phyloP scores from a whole-genome alignment of 2,888 invertebrate genomes.

The Polydrusus cervinus region DNA sequence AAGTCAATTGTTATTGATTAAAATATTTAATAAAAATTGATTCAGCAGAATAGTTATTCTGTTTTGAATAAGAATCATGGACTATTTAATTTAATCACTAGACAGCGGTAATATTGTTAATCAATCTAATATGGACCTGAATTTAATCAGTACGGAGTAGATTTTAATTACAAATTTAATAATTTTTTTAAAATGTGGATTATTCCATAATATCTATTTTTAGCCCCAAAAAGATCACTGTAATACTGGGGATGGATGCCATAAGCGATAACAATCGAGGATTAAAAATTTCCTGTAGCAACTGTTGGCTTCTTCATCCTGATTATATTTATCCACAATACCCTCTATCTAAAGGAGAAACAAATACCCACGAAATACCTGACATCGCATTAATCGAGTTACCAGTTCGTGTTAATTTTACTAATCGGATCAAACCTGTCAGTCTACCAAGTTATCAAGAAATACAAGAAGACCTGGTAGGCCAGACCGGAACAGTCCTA shows the following conservation, averaged over 20 bases:
- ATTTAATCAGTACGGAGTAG: too few relatives aligned
- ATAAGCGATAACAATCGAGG: neutral
- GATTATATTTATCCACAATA: neutral
- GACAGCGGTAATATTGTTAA: too few relatives aligned
- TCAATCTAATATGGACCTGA: too few relatives aligned
- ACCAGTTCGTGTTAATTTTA: neutral
- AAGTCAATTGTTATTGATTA: too few relatives aligned
- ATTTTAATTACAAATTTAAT: too few relatives aligned
- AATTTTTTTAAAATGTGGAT: too few relatives aligned
- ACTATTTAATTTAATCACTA: too few relatives aligned
- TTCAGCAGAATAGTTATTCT: too few relatives aligned
- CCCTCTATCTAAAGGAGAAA: neutral
- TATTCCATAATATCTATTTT: neutral
- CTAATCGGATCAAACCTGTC: neutral
- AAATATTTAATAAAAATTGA: too few relatives aligned
- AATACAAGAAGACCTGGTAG: neutral
- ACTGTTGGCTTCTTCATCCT: neutral
- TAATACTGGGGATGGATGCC: neutral
- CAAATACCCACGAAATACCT: neutral
- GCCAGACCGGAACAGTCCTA: neutral
- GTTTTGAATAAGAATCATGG: too few relatives aligned
- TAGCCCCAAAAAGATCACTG: neutral
- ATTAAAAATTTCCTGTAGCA: neutral
- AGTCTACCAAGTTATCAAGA: neutral
- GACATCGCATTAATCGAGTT: neutral